A percentile compares a stretch with the other conserved stretches of the same genome.
phyloP scores from a whole-genome alignment of 2,797 vertebrate species.

The Macropodus opercularis region DNA sequence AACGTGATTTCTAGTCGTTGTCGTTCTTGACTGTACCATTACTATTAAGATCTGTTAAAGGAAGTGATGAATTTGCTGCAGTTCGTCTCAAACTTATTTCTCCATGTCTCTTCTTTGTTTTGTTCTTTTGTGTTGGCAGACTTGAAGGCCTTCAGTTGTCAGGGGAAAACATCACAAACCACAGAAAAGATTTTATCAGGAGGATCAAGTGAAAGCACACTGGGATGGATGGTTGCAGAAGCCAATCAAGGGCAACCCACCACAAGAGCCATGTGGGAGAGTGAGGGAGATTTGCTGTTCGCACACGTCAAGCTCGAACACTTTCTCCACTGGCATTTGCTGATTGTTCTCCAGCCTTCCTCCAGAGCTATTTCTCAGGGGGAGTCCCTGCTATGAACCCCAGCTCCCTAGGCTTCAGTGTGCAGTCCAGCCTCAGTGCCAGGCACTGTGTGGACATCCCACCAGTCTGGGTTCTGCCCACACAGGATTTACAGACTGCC shows the following conservation, averaged over 20 bases:
- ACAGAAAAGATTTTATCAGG: constrained; percentile 33
- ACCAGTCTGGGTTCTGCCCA: constrained; percentile 75
- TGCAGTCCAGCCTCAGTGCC: constrained; percentile 64
- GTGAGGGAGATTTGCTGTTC: constrained; percentile 62
- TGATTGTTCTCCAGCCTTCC: constrained; percentile 25
- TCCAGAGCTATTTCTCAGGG: constrained; percentile 57
- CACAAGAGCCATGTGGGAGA: constrained; percentile 78
- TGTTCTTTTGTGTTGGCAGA: constrained; percentile 70
- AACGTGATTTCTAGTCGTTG: too few relatives aligned
- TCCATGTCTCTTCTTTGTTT: constrained; percentile 50
- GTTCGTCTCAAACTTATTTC: constrained; percentile 22
- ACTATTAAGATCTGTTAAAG: too few relatives aligned
- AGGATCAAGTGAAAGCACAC: constrained; percentile 48
- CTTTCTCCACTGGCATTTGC: constrained; percentile 59
- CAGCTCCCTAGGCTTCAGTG: constrained; percentile 63
- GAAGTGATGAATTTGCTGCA: constrained; percentile 7
- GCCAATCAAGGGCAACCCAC: constrained; percentile 42
- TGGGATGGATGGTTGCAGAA: constrained; percentile 51
- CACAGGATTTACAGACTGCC: constrained; percentile 72
- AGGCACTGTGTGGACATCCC: constrained; percentile 72
- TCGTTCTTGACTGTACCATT: too few relatives aligned
- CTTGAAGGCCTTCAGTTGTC: constrained; percentile 44
- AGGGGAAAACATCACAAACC: constrained; percentile 36
- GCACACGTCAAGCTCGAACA: constrained; percentile 55
- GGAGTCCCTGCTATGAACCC: constrained; percentile 75